These are phyloP conservation scores for Lanius collurio DNA, from an alignment of 2,113 vertebrate species.

Conservation along the genomic window DNA sequence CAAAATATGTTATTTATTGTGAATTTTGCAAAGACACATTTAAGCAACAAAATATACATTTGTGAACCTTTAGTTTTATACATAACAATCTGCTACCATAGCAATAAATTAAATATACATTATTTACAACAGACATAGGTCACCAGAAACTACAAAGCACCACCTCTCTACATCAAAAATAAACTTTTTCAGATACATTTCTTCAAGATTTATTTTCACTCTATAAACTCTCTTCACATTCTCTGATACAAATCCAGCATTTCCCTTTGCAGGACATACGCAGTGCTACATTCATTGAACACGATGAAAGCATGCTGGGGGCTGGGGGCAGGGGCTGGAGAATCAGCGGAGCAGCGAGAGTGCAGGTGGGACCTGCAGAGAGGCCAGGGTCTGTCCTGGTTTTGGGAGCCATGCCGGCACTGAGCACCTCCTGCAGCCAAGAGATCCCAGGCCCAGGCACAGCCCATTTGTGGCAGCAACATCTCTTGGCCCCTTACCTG, in stretches of 20 bases:
- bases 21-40: constrained; percentile 83
- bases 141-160: constrained; percentile 72
- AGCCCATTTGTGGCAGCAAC: fast-evolving
- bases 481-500: not conserved
- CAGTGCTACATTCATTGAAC: constrained; percentile 38
- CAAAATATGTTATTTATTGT: constrained; percentile 88
- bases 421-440: not conserved
- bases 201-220: constrained; percentile 18
- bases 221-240: constrained; percentile 54
- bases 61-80: constrained; percentile 80
- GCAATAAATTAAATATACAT: constrained; percentile 89
- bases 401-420: fast-evolving
- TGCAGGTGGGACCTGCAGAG: not conserved
- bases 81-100: constrained; percentile 81
- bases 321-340: not conserved
- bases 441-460: not conserved
- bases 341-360: not conserved
- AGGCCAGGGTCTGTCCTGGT: not conserved
- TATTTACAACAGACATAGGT: constrained; percentile 82
- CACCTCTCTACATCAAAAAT: constrained; percentile 67
- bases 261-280: not conserved
- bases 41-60: constrained; percentile 89
- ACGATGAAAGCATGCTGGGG: constrained; percentile 35
- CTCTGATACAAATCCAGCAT: not conserved
- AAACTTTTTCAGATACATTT: constrained; percentile 55